Conservation (phyloP, 2,888 invertebrate species). For the Tachina fera region DNA sequence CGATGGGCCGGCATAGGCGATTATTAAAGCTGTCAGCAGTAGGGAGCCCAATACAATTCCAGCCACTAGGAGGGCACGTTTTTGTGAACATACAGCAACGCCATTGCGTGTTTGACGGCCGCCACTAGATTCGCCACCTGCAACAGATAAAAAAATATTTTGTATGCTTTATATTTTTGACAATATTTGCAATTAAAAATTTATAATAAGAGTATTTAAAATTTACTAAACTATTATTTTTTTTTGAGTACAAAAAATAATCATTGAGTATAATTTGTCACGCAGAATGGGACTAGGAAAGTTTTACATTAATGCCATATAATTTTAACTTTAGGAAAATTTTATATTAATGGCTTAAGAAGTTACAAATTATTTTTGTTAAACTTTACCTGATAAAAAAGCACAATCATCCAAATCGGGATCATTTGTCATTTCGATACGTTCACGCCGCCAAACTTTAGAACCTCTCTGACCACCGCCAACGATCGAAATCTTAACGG, state of each 20-base stretch:
- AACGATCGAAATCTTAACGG: conserved; percentile 83
- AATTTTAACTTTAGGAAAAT: no score
- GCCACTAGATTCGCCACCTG: conserved; percentile 82
- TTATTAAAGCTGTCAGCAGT: conserved; percentile 92
- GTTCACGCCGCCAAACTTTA: conserved; percentile 83
- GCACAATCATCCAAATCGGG: conserved; percentile 96
- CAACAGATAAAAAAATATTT: conserved; percentile 61
- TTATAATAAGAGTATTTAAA: conserved; percentile 11
- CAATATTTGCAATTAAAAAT: conserved; percentile 57
- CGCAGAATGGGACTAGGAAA: neutral
- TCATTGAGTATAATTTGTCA: neutral
- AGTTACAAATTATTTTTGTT: no score
- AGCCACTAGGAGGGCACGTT: conserved; percentile 91
- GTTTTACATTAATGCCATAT: neutral
- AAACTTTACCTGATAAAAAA: conserved; percentile 90
- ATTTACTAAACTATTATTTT: neutral
- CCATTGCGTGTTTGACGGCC: conserved; percentile 84
- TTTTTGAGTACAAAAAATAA: neutral
- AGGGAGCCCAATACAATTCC: conserved; percentile 91
- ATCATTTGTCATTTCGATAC: conserved; percentile 91
- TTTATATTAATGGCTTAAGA: neutral
- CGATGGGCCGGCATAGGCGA: conserved; percentile 95
- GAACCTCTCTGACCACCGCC: conserved; percentile 83
- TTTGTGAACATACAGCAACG: conserved; percentile 94
- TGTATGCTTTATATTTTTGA: conserved; percentile 1